A percentile compares a stretch with the other conserved stretches of the same genome.
These are phyloP conservation scores for Heloderma charlesbogerti DNA, from an alignment of 2,113 vertebrate species.

Conservation along the genomic window DNA sequence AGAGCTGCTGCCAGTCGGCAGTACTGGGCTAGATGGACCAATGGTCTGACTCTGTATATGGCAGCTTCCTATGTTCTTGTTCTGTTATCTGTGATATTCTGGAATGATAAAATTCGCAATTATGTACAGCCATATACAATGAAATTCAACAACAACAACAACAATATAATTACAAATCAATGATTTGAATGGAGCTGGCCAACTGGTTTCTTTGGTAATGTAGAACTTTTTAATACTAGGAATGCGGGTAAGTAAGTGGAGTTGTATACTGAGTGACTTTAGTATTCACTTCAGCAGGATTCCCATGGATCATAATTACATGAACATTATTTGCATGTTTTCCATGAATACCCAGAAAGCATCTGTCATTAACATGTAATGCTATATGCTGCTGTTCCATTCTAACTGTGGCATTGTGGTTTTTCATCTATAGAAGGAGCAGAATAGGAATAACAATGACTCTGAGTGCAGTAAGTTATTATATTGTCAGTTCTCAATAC, in stretches of 20 bases:
- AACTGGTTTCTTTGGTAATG: not conserved
- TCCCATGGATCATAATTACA: constrained; percentile 31
- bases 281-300: constrained; percentile 56
- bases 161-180: not conserved
- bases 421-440: constrained; percentile 8
- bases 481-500: constrained; percentile 27
- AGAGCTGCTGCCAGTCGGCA: too few relatives aligned
- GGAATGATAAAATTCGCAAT: not conserved
- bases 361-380: constrained; percentile 50
- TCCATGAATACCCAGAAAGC: constrained; percentile 29
- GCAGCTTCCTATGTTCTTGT: not conserved
- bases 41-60: too few relatives aligned
- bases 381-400: constrained; percentile 11
- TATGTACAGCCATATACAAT: not conserved
- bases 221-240: not conserved
- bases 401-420: constrained; percentile 8
- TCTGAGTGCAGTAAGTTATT: constrained; percentile 22
- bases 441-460: constrained; percentile 13
- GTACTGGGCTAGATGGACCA: too few relatives aligned
- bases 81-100: not conserved
- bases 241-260: not conserved
- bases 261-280: not conserved
- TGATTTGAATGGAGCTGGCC: not conserved
- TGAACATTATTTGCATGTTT: constrained; percentile 10
- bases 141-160: too few relatives aligned